These are phyloP conservation scores for Parnassius apollo DNA, from an alignment of 2,888 invertebrate species.

Conservation along the genomic window DNA sequence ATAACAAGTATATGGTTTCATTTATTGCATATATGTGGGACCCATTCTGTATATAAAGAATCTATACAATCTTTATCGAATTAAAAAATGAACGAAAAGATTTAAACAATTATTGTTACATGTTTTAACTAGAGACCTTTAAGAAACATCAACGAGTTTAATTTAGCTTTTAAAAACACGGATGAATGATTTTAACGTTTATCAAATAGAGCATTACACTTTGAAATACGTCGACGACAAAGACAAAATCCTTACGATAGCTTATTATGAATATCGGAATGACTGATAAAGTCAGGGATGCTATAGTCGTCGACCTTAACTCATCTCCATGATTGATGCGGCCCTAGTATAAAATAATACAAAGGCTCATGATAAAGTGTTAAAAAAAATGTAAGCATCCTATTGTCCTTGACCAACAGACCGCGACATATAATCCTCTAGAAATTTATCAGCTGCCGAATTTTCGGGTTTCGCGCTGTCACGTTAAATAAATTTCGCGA, in stretches of 20 bases:
- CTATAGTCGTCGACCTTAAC: slow-evolving; percentile 15
- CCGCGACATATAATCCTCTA: slow-evolving; percentile 4
- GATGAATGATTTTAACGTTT: background rate
- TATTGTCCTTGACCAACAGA: slow-evolving; percentile 11
- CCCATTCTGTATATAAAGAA: too few relatives aligned
- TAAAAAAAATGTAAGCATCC: slow-evolving; percentile 7
- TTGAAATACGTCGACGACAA: slow-evolving; percentile 17
- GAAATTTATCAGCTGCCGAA: slow-evolving; percentile 5
- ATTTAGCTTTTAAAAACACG: background rate
- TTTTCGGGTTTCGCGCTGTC: background rate
- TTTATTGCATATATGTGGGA: too few relatives aligned
- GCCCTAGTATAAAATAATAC: background rate
- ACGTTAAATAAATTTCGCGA: slow-evolving; percentile 11
- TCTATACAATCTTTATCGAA: too few relatives aligned
- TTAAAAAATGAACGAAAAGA: too few relatives aligned
- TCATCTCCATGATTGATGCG: slow-evolving; percentile 1
- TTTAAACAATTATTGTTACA: too few relatives aligned
- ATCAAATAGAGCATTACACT: slow-evolving; percentile 5
- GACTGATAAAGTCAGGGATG: slow-evolving; percentile 9
- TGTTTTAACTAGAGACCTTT: too few relatives aligned
- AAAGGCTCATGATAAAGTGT: slow-evolving; percentile 8
- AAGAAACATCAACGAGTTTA: too few relatives aligned
- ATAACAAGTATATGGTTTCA: too few relatives aligned
- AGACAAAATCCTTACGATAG: slow-evolving; percentile 8
- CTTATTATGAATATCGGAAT: slow-evolving; percentile 14